These are phyloP conservation scores for Chascanopsetta lugubris DNA, from an alignment of 2,113 vertebrate species.

Conservation along the genomic window DNA sequence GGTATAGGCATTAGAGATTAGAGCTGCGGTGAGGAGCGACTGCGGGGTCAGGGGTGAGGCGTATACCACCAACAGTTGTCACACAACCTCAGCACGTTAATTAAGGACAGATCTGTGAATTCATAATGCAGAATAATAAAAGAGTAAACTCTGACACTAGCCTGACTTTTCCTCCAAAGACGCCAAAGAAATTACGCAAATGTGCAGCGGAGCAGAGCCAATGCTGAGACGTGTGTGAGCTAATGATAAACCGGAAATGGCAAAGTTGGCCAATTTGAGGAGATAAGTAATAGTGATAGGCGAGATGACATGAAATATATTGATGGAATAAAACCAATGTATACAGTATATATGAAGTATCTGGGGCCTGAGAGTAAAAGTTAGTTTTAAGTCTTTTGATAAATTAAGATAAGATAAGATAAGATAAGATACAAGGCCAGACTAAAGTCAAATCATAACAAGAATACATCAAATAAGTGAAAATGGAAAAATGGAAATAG, in stretches of 20 bases:
- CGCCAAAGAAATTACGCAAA: not conserved
- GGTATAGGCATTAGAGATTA: slow-evolving; percentile 81
- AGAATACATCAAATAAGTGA: not conserved
- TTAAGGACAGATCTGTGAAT: slow-evolving; percentile 36
- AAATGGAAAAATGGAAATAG: not conserved
- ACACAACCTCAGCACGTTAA: slow-evolving; percentile 61
- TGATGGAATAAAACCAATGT: too few relatives aligned
- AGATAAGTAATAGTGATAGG: too few relatives aligned
- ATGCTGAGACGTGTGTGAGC: not conserved
- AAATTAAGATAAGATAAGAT: too few relatives aligned
- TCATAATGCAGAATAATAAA: slow-evolving; percentile 9
- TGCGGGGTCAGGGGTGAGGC: slow-evolving; percentile 70
- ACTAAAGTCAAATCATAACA: not conserved
- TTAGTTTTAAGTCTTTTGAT: too few relatives aligned
- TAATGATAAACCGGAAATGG: too few relatives aligned
- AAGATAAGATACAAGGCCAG: not conserved
- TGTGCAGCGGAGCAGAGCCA: not conserved
- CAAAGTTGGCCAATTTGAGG: too few relatives aligned
- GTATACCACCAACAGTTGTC: slow-evolving; percentile 75
- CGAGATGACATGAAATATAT: too few relatives aligned
- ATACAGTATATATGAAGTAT: too few relatives aligned
- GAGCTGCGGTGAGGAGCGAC: slow-evolving; percentile 67
- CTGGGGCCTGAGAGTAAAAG: too few relatives aligned
- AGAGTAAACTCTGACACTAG: not conserved
- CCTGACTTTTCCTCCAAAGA: slow-evolving; percentile 6